Conservation (phyloP, 1,140 invertebrate genomes). For the Drosophila neocordata region DNA sequence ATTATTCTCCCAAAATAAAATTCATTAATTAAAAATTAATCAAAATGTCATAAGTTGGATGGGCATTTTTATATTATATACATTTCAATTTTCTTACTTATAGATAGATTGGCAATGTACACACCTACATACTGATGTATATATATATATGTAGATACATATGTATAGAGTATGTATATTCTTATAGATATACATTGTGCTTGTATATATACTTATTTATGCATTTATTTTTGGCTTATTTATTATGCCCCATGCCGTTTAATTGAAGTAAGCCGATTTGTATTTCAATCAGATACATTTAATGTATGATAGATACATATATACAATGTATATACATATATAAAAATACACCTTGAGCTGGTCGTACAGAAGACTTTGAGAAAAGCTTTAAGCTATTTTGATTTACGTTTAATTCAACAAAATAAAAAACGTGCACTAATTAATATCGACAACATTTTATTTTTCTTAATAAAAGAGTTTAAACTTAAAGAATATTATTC, state of each 20-base stretch:
- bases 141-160: neutral
- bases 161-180: neutral
- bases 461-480: too few relatives aligned
- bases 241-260: conserved; percentile 36
- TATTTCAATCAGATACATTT: conserved; percentile 23
- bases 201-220: conserved; percentile 31
- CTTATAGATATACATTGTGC: neutral
- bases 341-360: neutral
- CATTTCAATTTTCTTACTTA: conserved; percentile 35
- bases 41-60: conserved; percentile 63
- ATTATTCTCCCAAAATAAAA: conserved; percentile 61
- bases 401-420: too few relatives aligned
- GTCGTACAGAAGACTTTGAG: neutral
- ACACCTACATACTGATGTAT: conserved; percentile 42
- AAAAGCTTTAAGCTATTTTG: neutral
- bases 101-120: conserved; percentile 56
- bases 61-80: conserved; percentile 33
- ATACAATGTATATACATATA: too few relatives aligned
- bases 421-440: too few relatives aligned
- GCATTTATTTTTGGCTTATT: conserved; percentile 40
- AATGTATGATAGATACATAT: too few relatives aligned
- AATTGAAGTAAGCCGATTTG: conserved; percentile 38
- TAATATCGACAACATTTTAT: too few relatives aligned
- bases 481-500: too few relatives aligned
- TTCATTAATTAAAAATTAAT: conserved; percentile 76